Base-by-base conservation (phyloP, 2,113 vertebrate genomes). In the Anser brachyrhynchus region DNA sequence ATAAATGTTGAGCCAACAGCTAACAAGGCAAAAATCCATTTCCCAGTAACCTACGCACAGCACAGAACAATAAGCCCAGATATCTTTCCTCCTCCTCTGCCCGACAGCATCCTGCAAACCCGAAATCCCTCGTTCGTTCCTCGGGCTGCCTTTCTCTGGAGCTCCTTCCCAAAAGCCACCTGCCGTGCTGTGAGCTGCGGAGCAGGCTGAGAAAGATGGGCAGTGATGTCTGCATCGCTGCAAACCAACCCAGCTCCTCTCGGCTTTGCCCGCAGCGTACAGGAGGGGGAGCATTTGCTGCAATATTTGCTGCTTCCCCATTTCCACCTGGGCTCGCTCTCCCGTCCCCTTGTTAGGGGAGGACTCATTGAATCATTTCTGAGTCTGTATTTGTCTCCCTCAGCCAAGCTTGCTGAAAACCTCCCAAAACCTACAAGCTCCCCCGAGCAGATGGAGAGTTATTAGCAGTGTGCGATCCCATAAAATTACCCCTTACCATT, bases 261-360 rank as follows among this genome's bases (percentile, higher is more conserved):
- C 33, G 39, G 44, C 43, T 90, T 80, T 81, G n/a, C 67, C 65
- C 2, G 67, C 26, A 87, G 58, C 0, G 2, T 62, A 61, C 82
- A 76, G 88, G 75, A 95, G 79, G 22, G 66, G 82, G 67, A 85
- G 84, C 1, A 1, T 82, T 87, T 95, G 74, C 74, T 57, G n/a
- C 8, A 0, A 5, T 4, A 55, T 52, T 82, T 59, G 31, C 75
- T 85, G 33, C 11, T 0, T 65, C 70, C 39, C 6, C 2, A 1
- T 28, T 35, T 43, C 39, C 76, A 41, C 23, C 51, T 66, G 62
- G 16, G 22, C 5, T 69, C 41, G 37, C 31, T 61, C n/a, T 31
- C 14, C 43, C 4, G 0, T 5, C 62, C 41, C 22, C 41, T 58
- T 14, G 19, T 82, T 16, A 13, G 35, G 64, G 61, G 17, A 87